Conservation (phyloP, 35 echinoderm and acorn worm species). For the Chiridota heheva region DNA sequence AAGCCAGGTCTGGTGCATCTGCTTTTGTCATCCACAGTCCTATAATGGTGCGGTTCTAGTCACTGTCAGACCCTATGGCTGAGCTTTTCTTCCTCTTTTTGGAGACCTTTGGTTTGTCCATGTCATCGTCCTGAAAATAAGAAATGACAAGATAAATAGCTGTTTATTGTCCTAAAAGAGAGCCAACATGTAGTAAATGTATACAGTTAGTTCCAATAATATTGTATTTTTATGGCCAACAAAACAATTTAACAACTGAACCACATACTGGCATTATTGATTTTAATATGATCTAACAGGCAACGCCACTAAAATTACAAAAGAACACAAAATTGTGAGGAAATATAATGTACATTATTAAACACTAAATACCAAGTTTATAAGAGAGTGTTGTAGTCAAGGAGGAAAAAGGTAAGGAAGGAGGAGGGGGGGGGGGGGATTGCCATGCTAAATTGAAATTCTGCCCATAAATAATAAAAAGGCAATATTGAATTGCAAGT, state of each 20-base stretch:
- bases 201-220: not conserved
- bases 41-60: conserved; percentile 37
- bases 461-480: no score
- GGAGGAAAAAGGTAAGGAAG: not conserved
- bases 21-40: no score
- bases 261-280: no score
- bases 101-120: conserved; percentile 72
- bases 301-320: no score
- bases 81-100: conserved; percentile 82
- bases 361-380: not conserved
- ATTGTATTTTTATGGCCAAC: no score
- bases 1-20: no score
- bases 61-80: conserved; percentile 75
- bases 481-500: no score
- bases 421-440: no score
- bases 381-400: not conserved
- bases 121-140: conserved; percentile 62
- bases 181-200: not conserved
- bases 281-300: no score
- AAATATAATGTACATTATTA: not conserved
- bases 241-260: no score
- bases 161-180: not conserved
- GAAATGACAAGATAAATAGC: conserved; percentile 23
- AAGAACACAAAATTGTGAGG: no score
- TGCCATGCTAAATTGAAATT: no score